Conservation (phyloP, 2,888 invertebrate species). For the Drosophila cyrtoloma region DNA sequence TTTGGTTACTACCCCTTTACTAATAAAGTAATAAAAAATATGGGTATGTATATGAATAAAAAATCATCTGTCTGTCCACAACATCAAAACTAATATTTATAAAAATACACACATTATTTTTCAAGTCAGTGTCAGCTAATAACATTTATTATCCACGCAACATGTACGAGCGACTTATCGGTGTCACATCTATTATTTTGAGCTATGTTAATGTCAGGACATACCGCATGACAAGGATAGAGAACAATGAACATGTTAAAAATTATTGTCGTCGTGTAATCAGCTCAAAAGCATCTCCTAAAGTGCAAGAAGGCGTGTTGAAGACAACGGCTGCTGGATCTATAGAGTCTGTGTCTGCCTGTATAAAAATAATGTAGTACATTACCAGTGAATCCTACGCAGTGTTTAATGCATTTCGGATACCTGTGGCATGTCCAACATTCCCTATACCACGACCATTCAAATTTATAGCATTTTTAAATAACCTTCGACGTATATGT, state of each 20-base stretch:
- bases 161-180: conserved; percentile 45
- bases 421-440: conserved; percentile 35
- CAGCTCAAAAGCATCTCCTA: conserved; percentile 61
- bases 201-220: conserved; percentile 52
- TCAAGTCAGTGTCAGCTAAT: conserved; percentile 30
- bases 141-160: conserved; percentile 18
- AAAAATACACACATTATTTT: conserved; percentile 4
- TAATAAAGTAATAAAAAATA: conserved; percentile 1
- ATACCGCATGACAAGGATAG: conserved; percentile 23
- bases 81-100: neutral
- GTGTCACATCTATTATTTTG: conserved; percentile 52
- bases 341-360: conserved; percentile 32
- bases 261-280: conserved; percentile 69
- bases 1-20: conserved; percentile 5
- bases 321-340: conserved; percentile 13
- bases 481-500: conserved; percentile 7
- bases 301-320: conserved; percentile 52
- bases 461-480: conserved; percentile 55
- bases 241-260: conserved; percentile 48
- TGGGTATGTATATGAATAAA: neutral
- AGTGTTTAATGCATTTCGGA: conserved; percentile 21
- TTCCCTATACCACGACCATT: conserved; percentile 26
- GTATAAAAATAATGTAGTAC: conserved; percentile 36
- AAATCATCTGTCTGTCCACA: conserved; percentile 11
- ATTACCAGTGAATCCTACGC: conserved; percentile 66